Base-by-base conservation (phyloP, 2,888 invertebrate species). In the Tetrapedia diversipes region DNA sequence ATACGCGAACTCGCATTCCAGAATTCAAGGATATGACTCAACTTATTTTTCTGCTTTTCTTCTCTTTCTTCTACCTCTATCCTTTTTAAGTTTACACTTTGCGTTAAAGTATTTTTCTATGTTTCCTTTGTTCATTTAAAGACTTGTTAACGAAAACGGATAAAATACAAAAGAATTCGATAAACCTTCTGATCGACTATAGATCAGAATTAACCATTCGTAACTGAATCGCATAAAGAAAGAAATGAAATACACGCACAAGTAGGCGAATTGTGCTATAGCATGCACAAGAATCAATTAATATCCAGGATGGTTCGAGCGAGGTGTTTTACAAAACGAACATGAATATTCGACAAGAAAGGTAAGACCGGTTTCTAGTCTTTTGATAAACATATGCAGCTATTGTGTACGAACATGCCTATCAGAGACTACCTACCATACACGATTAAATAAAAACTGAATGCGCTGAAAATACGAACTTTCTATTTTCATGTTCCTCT, bases 341-440 rank as follows among this genome's bases (percentile, higher is more conserved):
- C 29, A 39, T 47, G 60, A 57, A 41, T 59, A 63, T 67, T 51
- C 29, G 47, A 41, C 41, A 34, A 64, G 56, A 67, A 63, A 59
- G 64, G 54, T 51, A 59, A 79, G 72, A 77, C 73, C 74, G 73
- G 67, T 82, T 82, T 84, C 82, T 83, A 79, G 79, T 79, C 79
- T 86, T 84, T 86, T 85, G 81, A 86, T 86, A 86, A n/a, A n/a
- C n/a, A n/a, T n/a, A n/a, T n/a, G n/a, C 77, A 87, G 82, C 69
- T 74, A 76, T 70, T 37, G 34, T 47, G 82, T 83, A 82, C 57
- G 65, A 70, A 69, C 63, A 81, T 76, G 76, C 64, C 79, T 83
- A 78, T 80, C 77, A 63, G 68, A 79, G 74, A 82, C 73, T 82
- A 70, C 71, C 73, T 82, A 70, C 71, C 72, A 73, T 81, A 79